phyloP scores from a whole-genome alignment of 2,797 vertebrate genomes.

The Simalia tracyae region DNA sequence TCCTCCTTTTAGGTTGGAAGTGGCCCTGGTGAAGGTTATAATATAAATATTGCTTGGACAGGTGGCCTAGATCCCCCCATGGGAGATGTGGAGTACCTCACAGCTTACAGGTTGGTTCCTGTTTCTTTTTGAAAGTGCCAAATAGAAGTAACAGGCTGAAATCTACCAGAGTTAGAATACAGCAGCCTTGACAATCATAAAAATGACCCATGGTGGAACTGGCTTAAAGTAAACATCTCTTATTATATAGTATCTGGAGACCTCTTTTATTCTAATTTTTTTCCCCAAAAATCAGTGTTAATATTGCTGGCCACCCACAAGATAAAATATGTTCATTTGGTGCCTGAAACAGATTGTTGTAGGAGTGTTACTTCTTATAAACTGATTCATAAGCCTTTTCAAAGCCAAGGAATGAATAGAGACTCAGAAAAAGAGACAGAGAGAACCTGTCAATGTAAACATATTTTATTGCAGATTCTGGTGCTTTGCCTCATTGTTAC shows the following conservation, averaged over 20 bases:
- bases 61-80: slow-evolving; percentile 80
- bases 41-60: slow-evolving; percentile 83
- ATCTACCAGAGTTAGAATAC: slow-evolving; percentile 15
- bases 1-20: slow-evolving; percentile 71
- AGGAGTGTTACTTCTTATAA: slow-evolving; percentile 13
- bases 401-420: not conserved
- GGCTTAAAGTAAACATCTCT: slow-evolving; percentile 6
- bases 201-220: slow-evolving; percentile 16
- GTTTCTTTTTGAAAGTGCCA: slow-evolving; percentile 49
- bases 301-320: slow-evolving; percentile 4
- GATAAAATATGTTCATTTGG: not conserved
- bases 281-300: not conserved
- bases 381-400: slow-evolving; percentile 25
- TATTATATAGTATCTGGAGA: not conserved
- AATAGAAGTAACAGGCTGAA: slow-evolving; percentile 36
- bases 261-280: slow-evolving; percentile 22
- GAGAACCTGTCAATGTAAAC: not conserved
- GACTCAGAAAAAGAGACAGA: not conserved
- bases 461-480: not conserved
- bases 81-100: slow-evolving; percentile 76
- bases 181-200: slow-evolving; percentile 32
- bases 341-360: not conserved
- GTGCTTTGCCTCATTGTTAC: not conserved
- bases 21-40: slow-evolving; percentile 74
- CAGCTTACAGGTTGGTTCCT: slow-evolving; percentile 77